These are phyloP conservation scores for Dendrolimus kikuchii DNA, from an alignment of 1,140 invertebrate genomes.

Conservation along the genomic window DNA sequence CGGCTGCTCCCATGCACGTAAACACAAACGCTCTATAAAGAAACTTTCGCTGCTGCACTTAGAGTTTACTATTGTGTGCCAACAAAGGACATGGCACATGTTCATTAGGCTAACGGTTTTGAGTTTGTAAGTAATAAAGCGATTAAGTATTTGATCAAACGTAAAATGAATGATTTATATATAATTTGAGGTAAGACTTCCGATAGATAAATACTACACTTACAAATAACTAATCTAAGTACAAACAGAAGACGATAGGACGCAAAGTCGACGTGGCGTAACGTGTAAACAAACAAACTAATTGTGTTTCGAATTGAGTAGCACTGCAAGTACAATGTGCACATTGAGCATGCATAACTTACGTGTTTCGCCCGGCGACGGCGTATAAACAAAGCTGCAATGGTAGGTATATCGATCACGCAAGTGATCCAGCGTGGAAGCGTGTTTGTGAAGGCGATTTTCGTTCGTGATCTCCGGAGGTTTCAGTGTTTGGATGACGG, in stretches of 20 bases:
- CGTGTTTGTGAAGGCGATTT: conserved; percentile 5
- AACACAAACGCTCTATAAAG: conserved; percentile 5
- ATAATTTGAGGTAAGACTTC: conserved; percentile 1
- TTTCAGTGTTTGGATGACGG: too few species aligned
- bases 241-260: conserved; percentile 7
- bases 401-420: conserved; percentile 17
- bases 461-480: too few species aligned
- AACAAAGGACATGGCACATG: conserved; percentile 15
- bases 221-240: conserved; percentile 10
- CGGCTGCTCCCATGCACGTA: conserved; percentile 7
- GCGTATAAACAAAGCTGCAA: conserved; percentile 32
- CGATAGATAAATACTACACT: conserved; percentile 3
- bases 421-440: conserved; percentile 12
- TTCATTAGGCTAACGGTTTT: conserved; percentile 26
- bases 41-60: conserved; percentile 7
- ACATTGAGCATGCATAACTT: conserved; percentile 57
- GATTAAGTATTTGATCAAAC: conserved; percentile 13
- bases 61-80: conserved; percentile 15
- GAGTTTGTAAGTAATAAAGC: conserved; percentile 28
- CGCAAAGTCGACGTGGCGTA: conserved; percentile 16
- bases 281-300: conserved; percentile 52
- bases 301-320: conserved; percentile 26
- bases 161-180: background rate
- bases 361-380: conserved; percentile 35
- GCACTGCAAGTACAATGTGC: conserved; percentile 33